Conservation (phyloP, 2,888 invertebrate species). For the Hecatera dysodea region DNA sequence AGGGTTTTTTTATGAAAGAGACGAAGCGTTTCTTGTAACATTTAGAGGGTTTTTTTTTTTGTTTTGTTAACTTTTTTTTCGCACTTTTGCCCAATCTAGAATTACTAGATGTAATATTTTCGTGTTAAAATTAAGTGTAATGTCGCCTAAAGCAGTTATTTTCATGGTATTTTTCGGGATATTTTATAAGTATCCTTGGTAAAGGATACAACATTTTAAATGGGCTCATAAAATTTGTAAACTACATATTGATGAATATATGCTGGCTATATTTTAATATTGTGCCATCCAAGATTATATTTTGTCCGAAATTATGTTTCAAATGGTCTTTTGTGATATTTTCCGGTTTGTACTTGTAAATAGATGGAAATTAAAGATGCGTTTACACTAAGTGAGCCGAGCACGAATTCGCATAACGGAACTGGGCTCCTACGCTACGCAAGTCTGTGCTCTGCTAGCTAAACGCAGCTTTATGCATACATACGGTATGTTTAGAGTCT, state of each 20-base stretch:
- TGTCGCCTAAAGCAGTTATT: background rate
- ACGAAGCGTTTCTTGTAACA: background rate
- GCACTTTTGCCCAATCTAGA: constrained; percentile 2
- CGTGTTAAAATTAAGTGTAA: background rate
- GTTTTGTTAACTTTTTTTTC: background rate
- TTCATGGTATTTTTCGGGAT: background rate
- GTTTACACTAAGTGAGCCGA: background rate
- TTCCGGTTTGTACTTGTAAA: constrained; percentile 28
- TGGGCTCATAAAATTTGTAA: constrained; percentile 1
- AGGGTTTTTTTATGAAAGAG: background rate
- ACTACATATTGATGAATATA: background rate
- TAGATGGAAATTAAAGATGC: background rate
- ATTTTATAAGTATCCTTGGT: background rate
- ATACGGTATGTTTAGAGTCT: background rate
- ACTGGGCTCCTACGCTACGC: background rate
- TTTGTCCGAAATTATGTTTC: constrained; percentile 30
- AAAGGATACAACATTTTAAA: background rate
- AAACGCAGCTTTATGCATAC: background rate
- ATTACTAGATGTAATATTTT: constrained; percentile 3
- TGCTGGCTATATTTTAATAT: background rate
- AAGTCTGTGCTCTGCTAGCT: background rate
- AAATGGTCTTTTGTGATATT: constrained; percentile 9
- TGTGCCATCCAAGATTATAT: constrained; percentile 39
- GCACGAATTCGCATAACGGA: background rate
- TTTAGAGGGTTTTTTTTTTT: background rate